Evolutionary conservation across 2,113 vertebrate species (phyloP).

Genomic region (Chionodraco myersi): DNA sequence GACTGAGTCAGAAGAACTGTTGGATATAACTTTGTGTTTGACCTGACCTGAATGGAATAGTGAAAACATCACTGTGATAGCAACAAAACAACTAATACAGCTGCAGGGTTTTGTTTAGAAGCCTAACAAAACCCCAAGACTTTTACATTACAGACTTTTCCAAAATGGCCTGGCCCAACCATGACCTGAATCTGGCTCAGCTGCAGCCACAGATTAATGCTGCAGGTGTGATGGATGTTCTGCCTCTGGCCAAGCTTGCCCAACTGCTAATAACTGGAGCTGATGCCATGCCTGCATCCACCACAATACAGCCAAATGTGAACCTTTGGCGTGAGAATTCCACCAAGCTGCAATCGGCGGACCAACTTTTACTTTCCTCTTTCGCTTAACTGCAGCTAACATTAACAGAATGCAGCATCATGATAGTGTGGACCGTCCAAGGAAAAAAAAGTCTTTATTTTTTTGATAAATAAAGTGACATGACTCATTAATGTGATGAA

Average conservation of each 20-base stretch:
- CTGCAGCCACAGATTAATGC: slow-evolving; percentile 28
- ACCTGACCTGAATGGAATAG: not conserved
- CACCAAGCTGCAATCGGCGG: slow-evolving; percentile 29
- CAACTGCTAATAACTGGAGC: slow-evolving; percentile 52
- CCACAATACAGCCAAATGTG: slow-evolving; percentile 22
- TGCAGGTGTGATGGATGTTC: slow-evolving; percentile 53
- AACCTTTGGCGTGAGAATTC: slow-evolving; percentile 29
- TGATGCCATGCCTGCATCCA: slow-evolving; percentile 22
- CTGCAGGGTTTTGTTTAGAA: not conserved
- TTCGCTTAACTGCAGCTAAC: slow-evolving; percentile 54
- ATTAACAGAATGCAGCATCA: slow-evolving; percentile 53
- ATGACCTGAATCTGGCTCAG: slow-evolving; percentile 46
- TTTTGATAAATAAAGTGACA: slow-evolving; percentile 75
- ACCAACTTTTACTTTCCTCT: slow-evolving; percentile 35
- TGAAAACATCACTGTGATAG: not conserved
- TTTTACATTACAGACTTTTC: not conserved
- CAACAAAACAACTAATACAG: no score
- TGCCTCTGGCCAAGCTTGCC: slow-evolving; percentile 36
- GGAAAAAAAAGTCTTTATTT: slow-evolving; percentile 28
- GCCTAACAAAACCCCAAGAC: slow-evolving; percentile 18
- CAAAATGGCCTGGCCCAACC: slow-evolving; percentile 26
- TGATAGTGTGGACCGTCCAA: slow-evolving; percentile 39
- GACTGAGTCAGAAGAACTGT: slow-evolving; percentile 13
- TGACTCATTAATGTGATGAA: slow-evolving; percentile 81
- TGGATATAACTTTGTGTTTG: slow-evolving; percentile 13